phyloP scores from a whole-genome alignment of 2,888 invertebrate species.

The Chironomus tentans region DNA sequence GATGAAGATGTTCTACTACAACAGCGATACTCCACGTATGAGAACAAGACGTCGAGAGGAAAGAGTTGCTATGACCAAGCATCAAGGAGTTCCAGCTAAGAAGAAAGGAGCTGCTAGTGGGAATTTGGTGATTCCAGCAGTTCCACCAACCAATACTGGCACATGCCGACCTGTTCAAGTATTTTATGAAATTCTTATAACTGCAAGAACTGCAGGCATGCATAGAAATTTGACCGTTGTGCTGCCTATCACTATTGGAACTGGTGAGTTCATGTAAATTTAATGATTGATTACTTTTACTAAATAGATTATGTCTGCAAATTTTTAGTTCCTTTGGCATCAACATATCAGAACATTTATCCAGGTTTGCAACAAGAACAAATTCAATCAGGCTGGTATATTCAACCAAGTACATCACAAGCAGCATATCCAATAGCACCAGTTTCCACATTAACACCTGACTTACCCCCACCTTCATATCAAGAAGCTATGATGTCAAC shows the following conservation, averaged over 20 bases:
- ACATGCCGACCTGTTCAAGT: not conserved
- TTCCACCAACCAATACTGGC: slow-evolving; percentile 10
- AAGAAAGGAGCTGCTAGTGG: not conserved
- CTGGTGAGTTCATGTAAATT: not conserved
- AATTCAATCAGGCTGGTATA: not conserved
- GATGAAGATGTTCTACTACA: not conserved
- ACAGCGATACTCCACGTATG: not conserved
- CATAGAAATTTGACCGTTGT: not conserved
- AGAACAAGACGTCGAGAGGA: not conserved
- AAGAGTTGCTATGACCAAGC: not conserved
- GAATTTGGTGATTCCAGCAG: not conserved
- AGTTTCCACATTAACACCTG: not conserved
- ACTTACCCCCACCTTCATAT: slow-evolving; percentile 22
- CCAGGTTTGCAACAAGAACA: not conserved
- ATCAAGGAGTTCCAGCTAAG: not conserved
- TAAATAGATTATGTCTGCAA: no score
- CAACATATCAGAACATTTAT: not conserved
- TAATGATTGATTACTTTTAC: not conserved
- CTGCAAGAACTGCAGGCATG: not conserved
- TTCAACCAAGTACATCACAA: not conserved
- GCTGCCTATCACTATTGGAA: slow-evolving; percentile 16
- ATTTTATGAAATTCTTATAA: slow-evolving; percentile 15
- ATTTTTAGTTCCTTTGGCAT: not conserved
- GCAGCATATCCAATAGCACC: not conserved
- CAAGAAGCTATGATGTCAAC: slow-evolving; percentile 5